Evolutionary conservation across 30 jellyfish, hydroid and myxozoan species (phyloP), one percentile per base, ranked within the genome.

Genomic region (Chrysaora quinquecirrha): DNA sequence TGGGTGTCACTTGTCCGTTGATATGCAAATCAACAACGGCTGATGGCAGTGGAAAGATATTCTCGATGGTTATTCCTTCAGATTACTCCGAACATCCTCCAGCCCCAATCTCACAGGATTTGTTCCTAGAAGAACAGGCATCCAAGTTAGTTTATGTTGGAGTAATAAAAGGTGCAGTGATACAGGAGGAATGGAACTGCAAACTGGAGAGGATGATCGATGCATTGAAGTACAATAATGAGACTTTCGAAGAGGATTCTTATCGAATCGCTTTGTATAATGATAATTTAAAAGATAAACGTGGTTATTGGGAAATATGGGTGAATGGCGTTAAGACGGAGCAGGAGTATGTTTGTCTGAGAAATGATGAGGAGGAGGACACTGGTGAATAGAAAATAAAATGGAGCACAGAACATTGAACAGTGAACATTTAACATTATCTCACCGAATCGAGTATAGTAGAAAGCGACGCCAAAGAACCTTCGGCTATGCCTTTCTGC

Each of bases 61-160:
- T 91, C 1, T 91, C 98, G 4, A 65, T 91, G 93, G 64, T 43
- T 6, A 22, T 91, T 48, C 90, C 98, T 7, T 60, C 64, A 14
- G 87, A 78, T 10, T 80, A 52, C 66, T 43, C 58, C 7, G 80
- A 68, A 9, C 81, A 79, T 48, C 89, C 95, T 7, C 96, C 96
- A 3, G 95, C 94, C 3, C 96, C 98, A 11, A 43, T 30, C 6
- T 28, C 54, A 1, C 74, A 34, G 23, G 92, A 84, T n/a, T 50
- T 91, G 33, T 85, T 82, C 35, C 34, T 91, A 0, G 87, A 85
- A 50, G 95, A 85, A 74, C 97, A 83, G n/a, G 65, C 64, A 62
- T 35, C 88, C 31, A 66, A 94, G 71, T 20, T 91, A 9, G 34
- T 74, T 35, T 91, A 71, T 74, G 91, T 83, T 0, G 84, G 66